Evolutionary conservation across 2,113 vertebrate species (phyloP).

Genomic region (Dascyllus trimaculatus): DNA sequence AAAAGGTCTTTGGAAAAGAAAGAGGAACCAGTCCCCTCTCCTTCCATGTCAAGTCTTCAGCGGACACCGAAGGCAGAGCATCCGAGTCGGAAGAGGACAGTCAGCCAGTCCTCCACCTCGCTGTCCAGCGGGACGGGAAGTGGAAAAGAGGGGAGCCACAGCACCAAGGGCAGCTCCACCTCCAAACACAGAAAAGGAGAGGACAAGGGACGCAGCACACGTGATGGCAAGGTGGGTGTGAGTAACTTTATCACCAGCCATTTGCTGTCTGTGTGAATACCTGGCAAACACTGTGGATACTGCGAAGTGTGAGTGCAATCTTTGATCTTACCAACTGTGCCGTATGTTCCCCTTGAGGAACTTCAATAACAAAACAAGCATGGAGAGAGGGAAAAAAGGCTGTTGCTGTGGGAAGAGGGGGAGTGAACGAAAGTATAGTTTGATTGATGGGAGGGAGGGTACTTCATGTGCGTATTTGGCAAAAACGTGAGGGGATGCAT

Average conservation of each 20-base stretch:
- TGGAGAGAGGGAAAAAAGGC: not conserved
- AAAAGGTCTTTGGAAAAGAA: constrained; percentile 92
- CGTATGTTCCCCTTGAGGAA: not conserved
- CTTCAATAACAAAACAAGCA: constrained; percentile 12
- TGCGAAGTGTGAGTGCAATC: not conserved
- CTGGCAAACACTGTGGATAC: constrained; percentile 15
- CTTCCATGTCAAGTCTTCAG: constrained; percentile 88
- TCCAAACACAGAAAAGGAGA: constrained; percentile 94
- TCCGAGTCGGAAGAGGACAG: constrained; percentile 91
- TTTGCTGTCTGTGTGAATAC: constrained; percentile 12
- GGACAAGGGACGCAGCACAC: constrained; percentile 89
- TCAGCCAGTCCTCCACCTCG: constrained; percentile 93
- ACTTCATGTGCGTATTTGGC: not conserved
- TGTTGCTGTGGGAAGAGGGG: not conserved
- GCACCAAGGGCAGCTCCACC: constrained; percentile 86
- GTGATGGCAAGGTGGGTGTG: constrained; percentile 90
- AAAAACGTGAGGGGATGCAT: not conserved
- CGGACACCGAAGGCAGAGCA: constrained; percentile 93
- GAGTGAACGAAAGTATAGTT: not conserved
- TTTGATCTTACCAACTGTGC: constrained; percentile 38
- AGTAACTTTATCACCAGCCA: not conserved
- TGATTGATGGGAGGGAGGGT: not conserved
- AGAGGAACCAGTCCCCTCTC: constrained; percentile 93
- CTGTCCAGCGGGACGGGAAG: constrained; percentile 88
- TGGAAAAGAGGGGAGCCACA: constrained; percentile 88